Evolutionary conservation across 2,797 vertebrate species (phyloP).

Genomic region (Kryptolebias ocellatus): DNA sequence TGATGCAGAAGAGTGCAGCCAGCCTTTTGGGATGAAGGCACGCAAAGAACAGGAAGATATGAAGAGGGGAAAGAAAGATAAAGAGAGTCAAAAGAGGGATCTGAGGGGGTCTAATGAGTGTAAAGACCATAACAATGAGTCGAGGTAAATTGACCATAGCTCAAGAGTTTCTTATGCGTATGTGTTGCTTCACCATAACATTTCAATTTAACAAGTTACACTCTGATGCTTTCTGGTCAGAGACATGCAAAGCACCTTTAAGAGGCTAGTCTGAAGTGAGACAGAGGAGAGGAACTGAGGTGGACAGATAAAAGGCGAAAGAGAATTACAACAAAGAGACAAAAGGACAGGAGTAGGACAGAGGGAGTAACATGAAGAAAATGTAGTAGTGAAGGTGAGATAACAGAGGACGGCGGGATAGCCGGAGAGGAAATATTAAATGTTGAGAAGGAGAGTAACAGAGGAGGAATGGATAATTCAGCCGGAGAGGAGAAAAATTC

Average conservation of each 20-base stretch:
- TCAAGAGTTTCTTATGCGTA: conserved; percentile 72
- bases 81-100: conserved; percentile 34
- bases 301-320: conserved; percentile 49
- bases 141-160: conserved; percentile 78
- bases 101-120: conserved; percentile 67
- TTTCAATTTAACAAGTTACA: conserved; percentile 78
- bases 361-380: conserved; percentile 44
- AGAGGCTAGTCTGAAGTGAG: conserved; percentile 46
- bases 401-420: conserved; percentile 28
- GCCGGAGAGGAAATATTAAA: conserved; percentile 57
- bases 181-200: conserved; percentile 69
- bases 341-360: conserved; percentile 25
- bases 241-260: conserved; percentile 64
- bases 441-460: conserved; percentile 45
- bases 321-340: conserved; percentile 43
- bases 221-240: conserved; percentile 69
- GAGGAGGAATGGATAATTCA: conserved; percentile 62
- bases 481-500: conserved; percentile 55
- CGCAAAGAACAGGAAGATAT: conserved; percentile 29
- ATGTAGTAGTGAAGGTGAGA: conserved; percentile 51
- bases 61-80: conserved; percentile 49
- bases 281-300: conserved; percentile 50
- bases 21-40: conserved; percentile 43
- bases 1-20: conserved; percentile 31
- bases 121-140: conserved; percentile 73